Evolutionary conservation across 2,888 invertebrate species (phyloP).

Genomic region (Nomada hirtipes): DNA sequence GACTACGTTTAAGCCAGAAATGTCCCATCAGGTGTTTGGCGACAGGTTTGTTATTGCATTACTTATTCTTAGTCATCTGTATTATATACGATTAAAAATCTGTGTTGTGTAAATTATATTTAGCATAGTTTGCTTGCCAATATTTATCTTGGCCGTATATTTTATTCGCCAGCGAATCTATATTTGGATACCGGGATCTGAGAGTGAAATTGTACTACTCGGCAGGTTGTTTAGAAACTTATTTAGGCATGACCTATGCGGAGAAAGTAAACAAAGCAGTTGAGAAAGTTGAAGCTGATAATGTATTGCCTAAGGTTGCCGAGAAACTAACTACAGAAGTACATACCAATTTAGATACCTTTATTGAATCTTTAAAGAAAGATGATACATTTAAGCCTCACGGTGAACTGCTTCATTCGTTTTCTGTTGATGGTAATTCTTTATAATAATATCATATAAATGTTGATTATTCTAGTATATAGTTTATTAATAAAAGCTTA

Average conservation of each 20-base stretch:
- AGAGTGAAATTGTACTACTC: slow-evolving; percentile 92
- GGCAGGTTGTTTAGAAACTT: slow-evolving; percentile 92
- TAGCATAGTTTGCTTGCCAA: slow-evolving; percentile 8
- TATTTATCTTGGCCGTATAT: slow-evolving; percentile 59
- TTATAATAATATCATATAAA: not conserved
- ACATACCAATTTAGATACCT: slow-evolving; percentile 90
- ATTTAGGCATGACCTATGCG: slow-evolving; percentile 90
- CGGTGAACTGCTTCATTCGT: slow-evolving; percentile 89
- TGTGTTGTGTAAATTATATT: not conserved
- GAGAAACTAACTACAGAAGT: slow-evolving; percentile 90
- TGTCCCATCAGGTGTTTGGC: slow-evolving; percentile 97
- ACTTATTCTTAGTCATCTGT: slow-evolving; percentile 5
- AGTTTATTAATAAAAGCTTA: not conserved
- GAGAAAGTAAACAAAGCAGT: slow-evolving; percentile 88
- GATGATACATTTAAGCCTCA: slow-evolving; percentile 92
- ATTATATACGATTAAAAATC: not conserved
- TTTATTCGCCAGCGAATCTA: slow-evolving; percentile 89
- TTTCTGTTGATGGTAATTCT: slow-evolving; percentile 84
- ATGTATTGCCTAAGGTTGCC: slow-evolving; percentile 89
- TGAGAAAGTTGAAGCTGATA: slow-evolving; percentile 89
- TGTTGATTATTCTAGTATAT: not conserved
- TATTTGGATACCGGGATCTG: slow-evolving; percentile 96
- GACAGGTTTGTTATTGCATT: slow-evolving; percentile 86
- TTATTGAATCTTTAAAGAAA: slow-evolving; percentile 88
- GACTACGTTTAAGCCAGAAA: slow-evolving; percentile 90